A percentile compares a stretch with the other conserved stretches of the same genome.
Conservation (phyloP, 2,888 invertebrate genomes). For the Drosophila peninsularis region DNA sequence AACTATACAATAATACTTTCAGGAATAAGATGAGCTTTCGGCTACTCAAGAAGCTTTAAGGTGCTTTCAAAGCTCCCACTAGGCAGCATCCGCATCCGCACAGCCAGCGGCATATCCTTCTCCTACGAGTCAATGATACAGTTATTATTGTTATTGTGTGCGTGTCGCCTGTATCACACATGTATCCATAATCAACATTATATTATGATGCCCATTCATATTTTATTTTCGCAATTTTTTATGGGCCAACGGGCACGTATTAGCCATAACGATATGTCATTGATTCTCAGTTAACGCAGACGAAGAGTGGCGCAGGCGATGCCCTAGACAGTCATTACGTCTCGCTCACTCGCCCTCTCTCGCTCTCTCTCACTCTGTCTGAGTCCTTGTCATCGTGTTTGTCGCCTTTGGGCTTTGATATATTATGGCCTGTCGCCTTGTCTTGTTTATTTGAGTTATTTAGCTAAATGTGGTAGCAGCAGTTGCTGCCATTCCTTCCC, state of each 20-base stretch:
- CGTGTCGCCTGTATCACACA: conserved; percentile 23
- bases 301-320: neutral
- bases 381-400: conserved; percentile 27
- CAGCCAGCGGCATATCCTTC: neutral
- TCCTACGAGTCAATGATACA: conserved; percentile 36
- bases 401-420: conserved; percentile 76
- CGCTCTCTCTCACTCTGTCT: neutral
- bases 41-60: neutral
- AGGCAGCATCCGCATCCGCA: neutral
- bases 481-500: conserved; percentile 10
- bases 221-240: conserved; percentile 58
- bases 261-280: conserved; percentile 77
- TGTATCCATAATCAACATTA: conserved; percentile 53
- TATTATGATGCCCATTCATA: conserved; percentile 53
- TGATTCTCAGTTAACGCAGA: conserved; percentile 70
- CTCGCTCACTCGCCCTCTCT: neutral
- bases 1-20: neutral
- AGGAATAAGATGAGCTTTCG: neutral
- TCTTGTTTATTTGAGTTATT: conserved; percentile 77
- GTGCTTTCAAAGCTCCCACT: neutral
- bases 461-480: conserved; percentile 58
- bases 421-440: conserved; percentile 77
- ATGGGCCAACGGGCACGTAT: conserved; percentile 71
- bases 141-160: conserved; percentile 23
- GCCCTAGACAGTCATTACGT: conserved; percentile 69